Base-by-base conservation (phyloP, 1,140 invertebrate genomes). In the Thaumatotibia leucotreta region DNA sequence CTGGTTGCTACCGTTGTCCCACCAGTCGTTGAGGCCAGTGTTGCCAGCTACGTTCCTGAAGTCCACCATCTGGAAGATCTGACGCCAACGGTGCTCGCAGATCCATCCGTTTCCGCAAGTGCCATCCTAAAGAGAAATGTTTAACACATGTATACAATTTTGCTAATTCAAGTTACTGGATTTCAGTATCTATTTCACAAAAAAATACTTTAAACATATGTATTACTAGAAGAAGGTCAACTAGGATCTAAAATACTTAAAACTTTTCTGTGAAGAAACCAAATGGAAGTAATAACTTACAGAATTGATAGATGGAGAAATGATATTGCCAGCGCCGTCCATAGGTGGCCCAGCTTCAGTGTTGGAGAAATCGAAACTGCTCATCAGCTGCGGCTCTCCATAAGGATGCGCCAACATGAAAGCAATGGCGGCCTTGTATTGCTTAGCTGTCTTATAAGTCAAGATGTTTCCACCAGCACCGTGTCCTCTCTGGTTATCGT, bases 41-140 rank as follows among this genome's bases (percentile, higher is more conserved):
- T 88, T 87, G 58, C 78, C 73, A 1, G 93, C 95, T 1, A 89
- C 82, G 75, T 94, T 95, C 32, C 93, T 86, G 80, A 96, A 96
- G 8, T 75, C 76, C 1, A 95, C 94, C 96, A 97, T 97, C 72
- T 95, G 94, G 76, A 91, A 94, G 71, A 97, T 95, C 75, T 94
- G 93, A 1, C 93, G 82, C 96, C 96, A 97, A 27, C 95, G 92
- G 83, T 97, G 96, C 85, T 97, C 96, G 79, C 97, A 97, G 0
- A 97, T 86, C 95, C 96, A 97, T 2, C 95, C 96, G 73, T 93
- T 93, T 1, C 87, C 92, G 76, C 96, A 97, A 4, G 86, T 92
- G 1, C 92, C 89, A 73, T 95, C 92, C 70, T 81, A 63, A 54
- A 54, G 52, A 29, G 2, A 29, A 29, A 4, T 4, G 27, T 2